A percentile compares a stretch with the other conserved stretches of the same genome.
Evolutionary conservation across 2,888 invertebrate species (phyloP).

Genomic region (Diplolepis rosae): DNA sequence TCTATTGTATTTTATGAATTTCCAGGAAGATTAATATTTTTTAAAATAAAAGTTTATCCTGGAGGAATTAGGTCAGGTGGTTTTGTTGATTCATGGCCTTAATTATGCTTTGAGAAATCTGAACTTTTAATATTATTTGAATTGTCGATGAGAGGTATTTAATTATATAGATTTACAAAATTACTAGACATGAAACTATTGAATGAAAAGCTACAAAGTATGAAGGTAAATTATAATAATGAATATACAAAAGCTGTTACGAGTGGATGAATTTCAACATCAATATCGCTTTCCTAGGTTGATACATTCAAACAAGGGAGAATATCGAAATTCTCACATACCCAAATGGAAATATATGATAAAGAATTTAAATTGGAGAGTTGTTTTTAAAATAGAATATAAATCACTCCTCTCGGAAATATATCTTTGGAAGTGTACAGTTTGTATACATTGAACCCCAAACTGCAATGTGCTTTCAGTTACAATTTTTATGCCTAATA

Average conservation of each 20-base stretch:
- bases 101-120: too few relatives aligned
- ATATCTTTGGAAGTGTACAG: not conserved
- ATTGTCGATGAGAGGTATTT: too few relatives aligned
- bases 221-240: not conserved
- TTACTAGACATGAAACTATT: not conserved
- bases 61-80: too few relatives aligned
- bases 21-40: too few relatives aligned
- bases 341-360: conserved; percentile 6
- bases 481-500: not conserved
- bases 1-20: too few relatives aligned
- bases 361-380: conserved; percentile 8
- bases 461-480: not conserved
- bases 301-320: not conserved
- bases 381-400: conserved; percentile 7
- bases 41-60: too few relatives aligned
- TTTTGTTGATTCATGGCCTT: too few relatives aligned
- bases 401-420: not conserved
- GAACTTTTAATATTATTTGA: too few relatives aligned
- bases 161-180: too few relatives aligned
- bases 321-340: conserved; percentile 8
- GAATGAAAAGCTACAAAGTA: not conserved
- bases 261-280: not conserved
- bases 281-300: conserved; percentile 2
- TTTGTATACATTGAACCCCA: not conserved
- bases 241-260: not conserved